Percentiles rank a stretch among this genome's conserved stretches.
Conservation (phyloP, 2,797 vertebrate species). For the Thripadectes ignobilis region DNA sequence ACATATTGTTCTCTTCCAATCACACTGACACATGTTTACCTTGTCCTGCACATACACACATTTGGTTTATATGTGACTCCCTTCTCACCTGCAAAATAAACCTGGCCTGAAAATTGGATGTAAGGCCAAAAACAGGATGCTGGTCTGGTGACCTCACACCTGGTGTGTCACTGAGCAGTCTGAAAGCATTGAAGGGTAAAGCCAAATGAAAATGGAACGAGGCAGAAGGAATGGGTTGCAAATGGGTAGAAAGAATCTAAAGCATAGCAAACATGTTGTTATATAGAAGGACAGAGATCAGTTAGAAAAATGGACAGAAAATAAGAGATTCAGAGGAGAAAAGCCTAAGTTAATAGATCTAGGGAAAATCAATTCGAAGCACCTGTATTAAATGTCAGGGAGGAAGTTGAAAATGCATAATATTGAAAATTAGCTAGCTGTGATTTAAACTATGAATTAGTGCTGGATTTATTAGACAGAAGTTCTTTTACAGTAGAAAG, state of each 20-base stretch:
- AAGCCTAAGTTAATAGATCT: neutral
- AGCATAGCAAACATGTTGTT: neutral
- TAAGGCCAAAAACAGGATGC: neutral
- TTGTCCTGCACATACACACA: neutral
- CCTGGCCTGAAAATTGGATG: neutral
- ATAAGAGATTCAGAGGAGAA: neutral
- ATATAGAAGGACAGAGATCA: neutral
- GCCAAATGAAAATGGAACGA: neutral
- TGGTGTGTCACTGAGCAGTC: neutral
- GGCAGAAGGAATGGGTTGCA: neutral
- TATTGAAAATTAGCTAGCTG: neutral
- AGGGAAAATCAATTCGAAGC: neutral
- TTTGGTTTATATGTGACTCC: neutral
- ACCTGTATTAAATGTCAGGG: neutral
- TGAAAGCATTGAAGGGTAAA: neutral
- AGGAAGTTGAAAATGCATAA: neutral
- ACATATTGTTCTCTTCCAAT: neutral
- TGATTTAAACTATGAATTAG: neutral
- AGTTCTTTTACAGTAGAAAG: neutral
- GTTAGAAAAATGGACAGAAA: neutral
- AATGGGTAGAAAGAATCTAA: neutral
- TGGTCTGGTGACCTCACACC: neutral
- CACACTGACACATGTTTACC: neutral
- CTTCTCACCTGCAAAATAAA: neutral
- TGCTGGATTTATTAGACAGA: neutral